phyloP scores from a whole-genome alignment of 2,797 vertebrate genomes.

The Oceanodroma leucorhoa region DNA sequence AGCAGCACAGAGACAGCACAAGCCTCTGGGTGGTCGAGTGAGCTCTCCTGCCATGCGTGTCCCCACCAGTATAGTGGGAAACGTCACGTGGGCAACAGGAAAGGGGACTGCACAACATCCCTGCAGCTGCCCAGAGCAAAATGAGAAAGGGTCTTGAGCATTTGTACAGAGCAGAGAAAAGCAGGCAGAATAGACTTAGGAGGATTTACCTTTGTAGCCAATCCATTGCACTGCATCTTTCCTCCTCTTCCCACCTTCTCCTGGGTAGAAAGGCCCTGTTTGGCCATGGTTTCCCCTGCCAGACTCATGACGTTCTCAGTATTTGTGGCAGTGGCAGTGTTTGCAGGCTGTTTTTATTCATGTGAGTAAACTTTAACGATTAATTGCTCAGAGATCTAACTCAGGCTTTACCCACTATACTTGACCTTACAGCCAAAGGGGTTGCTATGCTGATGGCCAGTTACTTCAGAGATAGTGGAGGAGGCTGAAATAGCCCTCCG shows the following conservation, averaged over 20 bases:
- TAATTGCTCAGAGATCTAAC: neutral
- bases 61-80: neutral
- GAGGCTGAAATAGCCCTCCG: neutral
- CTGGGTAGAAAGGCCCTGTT: neutral
- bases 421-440: neutral
- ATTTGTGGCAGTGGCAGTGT: neutral
- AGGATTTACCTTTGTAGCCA: neutral
- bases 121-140: neutral
- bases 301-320: neutral
- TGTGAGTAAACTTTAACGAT: neutral
- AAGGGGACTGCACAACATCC: neutral
- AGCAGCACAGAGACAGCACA: neutral
- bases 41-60: fast-evolving
- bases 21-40: fast-evolving
- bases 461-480: neutral
- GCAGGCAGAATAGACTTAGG: neutral
- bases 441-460: neutral
- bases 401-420: neutral
- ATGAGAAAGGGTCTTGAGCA: fast-evolving
- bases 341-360: neutral
- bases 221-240: neutral
- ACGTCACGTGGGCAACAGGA: neutral
- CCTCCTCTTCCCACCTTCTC: neutral
- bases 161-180: neutral
- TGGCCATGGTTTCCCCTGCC: neutral